Base-by-base conservation (phyloP, 2,888 invertebrate species). In the Endotricha flammealis region DNA sequence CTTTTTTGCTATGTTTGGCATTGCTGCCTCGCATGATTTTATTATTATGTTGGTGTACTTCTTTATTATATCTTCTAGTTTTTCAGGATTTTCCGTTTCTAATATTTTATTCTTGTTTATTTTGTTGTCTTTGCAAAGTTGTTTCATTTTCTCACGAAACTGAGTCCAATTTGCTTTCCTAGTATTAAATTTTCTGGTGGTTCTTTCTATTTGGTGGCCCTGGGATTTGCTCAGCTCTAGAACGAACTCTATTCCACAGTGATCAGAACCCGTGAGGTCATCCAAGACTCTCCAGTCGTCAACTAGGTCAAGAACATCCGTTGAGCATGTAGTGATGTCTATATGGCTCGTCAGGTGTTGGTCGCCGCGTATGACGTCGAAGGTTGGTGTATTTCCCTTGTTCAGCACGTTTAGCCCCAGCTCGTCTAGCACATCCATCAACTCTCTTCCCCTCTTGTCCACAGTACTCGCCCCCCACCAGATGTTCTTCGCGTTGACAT, bases 1-100 rank as follows among this genome's bases (percentile, higher is more conserved):
- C 16, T 6, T 29, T 1, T 1, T 16, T 13, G 38, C 40, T 9
- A 24, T 36, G 20, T 17, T 38, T 7, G 44, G 45, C n/a, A 48
- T 33, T 3, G 29, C 1, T 5, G n/a, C 0, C 2, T 20, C 22
- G 14, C 41, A 39, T 23, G 37, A 23, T 29, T 30, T 6, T 16
- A 16, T 16, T 4, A 16, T 16, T 16, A 16, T 16, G 6, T 16
- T 16, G 4, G 16, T 4, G 11, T 29, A 35, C 9, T 8, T 10
- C 3, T 36, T 8, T 6, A 36, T 6, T 3, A 2, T 9, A 0
- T 28, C 5, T 8, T 41, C 39, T n/a, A 41, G 2, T 0, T 30
- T 16, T 10, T 27, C 5, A 12, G 3, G 10, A 3, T 10, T 16
- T 3, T 11, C 11, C 2, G 28, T 30, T 7, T 14, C 13, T n/a